These are phyloP conservation scores for Scaptomyza cyrtandrae DNA, from an alignment of 2,888 invertebrate species.

Conservation along the genomic window DNA sequence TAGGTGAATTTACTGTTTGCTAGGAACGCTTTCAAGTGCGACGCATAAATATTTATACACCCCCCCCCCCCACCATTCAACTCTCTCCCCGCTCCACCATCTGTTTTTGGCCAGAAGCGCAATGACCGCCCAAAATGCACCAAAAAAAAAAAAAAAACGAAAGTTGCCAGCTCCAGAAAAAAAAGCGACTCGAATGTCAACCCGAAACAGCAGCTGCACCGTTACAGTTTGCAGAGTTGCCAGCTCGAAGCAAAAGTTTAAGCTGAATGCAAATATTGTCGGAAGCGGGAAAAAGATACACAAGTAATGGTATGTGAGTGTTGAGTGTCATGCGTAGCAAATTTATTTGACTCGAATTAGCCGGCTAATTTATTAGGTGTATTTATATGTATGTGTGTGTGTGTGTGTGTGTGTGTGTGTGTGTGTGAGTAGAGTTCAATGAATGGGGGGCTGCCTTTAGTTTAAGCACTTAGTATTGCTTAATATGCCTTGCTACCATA, in stretches of 20 bases:
- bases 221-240: slow-evolving; percentile 7
- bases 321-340: slow-evolving; percentile 23
- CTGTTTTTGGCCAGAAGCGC: slow-evolving; percentile 23
- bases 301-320: slow-evolving; percentile 26
- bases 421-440: slow-evolving; percentile 7
- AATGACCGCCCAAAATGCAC: slow-evolving; percentile 68
- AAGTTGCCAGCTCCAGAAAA: slow-evolving; percentile 4
- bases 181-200: slow-evolving; percentile 46
- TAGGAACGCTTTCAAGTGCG: slow-evolving; percentile 71
- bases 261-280: slow-evolving; percentile 35
- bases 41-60: slow-evolving; percentile 74
- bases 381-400: background rate
- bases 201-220: slow-evolving; percentile 19
- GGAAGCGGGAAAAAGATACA: slow-evolving; percentile 42
- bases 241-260: background rate
- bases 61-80: background rate
- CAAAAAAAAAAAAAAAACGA: slow-evolving; percentile 30
- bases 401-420: slow-evolving; percentile 3
- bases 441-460: background rate
- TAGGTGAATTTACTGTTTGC: slow-evolving; percentile 8
- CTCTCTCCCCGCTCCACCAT: no score
- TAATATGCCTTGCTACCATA: slow-evolving; percentile 3
- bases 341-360: slow-evolving; percentile 47
- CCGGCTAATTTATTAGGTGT: background rate
- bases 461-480: background rate